Conservation (phyloP, 2,888 invertebrate species). For the Helobdella robusta region DNA sequence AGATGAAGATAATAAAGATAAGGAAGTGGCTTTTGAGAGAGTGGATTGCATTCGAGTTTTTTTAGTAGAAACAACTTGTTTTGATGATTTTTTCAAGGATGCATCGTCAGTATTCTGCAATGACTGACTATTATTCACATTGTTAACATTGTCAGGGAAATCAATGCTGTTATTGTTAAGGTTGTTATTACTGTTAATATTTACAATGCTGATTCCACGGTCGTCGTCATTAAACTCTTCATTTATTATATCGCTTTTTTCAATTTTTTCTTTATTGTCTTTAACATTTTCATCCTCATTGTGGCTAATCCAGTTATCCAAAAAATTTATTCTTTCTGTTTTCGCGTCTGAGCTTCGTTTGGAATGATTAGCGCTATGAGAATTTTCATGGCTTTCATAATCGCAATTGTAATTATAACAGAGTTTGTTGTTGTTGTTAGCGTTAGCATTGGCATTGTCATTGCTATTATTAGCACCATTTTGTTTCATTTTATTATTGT, state of each 20-base stretch:
- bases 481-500: not conserved
- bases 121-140: too few species aligned
- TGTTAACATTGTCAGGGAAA: too few species aligned
- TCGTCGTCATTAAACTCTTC: too few species aligned
- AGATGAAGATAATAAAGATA: too few species aligned
- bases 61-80: too few species aligned
- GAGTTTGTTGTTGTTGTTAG: not conserved
- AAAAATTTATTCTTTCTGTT: not conserved
- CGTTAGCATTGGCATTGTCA: not conserved
- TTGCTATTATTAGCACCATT: not conserved
- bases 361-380: not conserved
- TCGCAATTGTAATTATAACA: conserved; percentile 3
- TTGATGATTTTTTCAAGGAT: too few species aligned
- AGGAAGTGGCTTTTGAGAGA: too few species aligned
- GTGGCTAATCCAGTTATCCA: not conserved
- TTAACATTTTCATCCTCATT: not conserved
- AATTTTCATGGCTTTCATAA: conserved; percentile 2
- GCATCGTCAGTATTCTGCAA: too few species aligned
- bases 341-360: not conserved
- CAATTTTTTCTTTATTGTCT: not conserved
- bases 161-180: not conserved
- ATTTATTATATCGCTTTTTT: not conserved
- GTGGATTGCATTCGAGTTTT: too few species aligned
- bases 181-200: not conserved
- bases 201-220: not conserved